Base-by-base conservation (phyloP, 2,888 invertebrate species). In the Tricholauxania praeusta region DNA sequence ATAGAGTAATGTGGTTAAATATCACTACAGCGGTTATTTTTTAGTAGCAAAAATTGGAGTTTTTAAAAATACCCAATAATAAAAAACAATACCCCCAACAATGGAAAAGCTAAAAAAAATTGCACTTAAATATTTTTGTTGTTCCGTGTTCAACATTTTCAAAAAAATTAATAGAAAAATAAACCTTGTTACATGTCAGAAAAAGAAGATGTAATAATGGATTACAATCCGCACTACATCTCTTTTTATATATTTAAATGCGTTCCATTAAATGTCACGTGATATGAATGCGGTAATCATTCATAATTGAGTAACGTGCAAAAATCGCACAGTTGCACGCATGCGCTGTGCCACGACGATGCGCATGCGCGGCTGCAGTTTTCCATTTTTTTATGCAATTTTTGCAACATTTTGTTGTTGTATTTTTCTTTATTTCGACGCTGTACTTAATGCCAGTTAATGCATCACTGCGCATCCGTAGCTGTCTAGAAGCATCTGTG, bases 271-370 rank as follows among this genome's bases (percentile, higher is more conserved):
- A 63, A 49, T 70, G 70, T 63, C 70, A 70, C 52, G 70, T 70
- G 70, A 70, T 70, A 53, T 70, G 70, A 59, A 49, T 53, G 62
- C 69, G 70, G 63, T 70, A 63, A 70, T 70, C 62, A 70, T 63
- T 70, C 70, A 70, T 70, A 70, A 70, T 70, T 53, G 70, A 49
- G 64, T 63, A 63, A 47, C 62, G 63, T 63, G 53, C 52, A 63
- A 62, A 70, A 51, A 49, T 51, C 19, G 64, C 64, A n/a, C 64
- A 51, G 52, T 63, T 53, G 63, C 70, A 67, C 67, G 67, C 67
- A 67, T 67, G 57, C 28, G 17, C 48, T 10, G 39, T 39, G 39
- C 39, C 39, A 39, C 39, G 39, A 39, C 39, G 39, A 19, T 57
- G 28, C 22, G 14, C 57, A 57, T 28, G 57, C 28, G 28, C 22